Conservation (phyloP, 2,113 vertebrate species). For the Engraulis encrasicolus region DNA sequence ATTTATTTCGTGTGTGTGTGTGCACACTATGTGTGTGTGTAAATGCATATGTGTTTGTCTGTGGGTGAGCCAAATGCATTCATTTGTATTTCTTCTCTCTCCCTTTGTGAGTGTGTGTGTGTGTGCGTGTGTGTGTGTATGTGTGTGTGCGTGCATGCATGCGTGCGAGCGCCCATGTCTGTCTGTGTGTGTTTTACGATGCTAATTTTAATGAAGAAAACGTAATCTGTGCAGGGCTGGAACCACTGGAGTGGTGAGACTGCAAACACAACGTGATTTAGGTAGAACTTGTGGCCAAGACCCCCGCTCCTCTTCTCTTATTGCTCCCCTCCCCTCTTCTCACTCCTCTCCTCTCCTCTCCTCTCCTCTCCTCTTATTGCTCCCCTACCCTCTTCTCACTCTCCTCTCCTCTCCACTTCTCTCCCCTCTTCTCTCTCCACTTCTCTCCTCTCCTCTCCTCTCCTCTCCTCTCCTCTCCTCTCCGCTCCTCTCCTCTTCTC, state of each 20-base stretch:
- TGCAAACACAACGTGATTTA: conserved; percentile 50
- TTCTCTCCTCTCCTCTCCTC: not conserved
- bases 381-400: no score
- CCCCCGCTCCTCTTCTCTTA: not conserved
- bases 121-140: not conserved
- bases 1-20: conserved; percentile 1
- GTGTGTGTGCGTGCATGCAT: not conserved
- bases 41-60: not conserved
- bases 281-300: conserved; percentile 22
- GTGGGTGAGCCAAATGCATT: not conserved
- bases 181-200: conserved; percentile 25
- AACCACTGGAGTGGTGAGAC: conserved; percentile 34
- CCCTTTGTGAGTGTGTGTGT: not conserved
- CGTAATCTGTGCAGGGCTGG: conserved; percentile 55
- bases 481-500: not conserved
- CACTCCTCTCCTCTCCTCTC: not conserved
- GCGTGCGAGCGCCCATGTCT: not conserved
- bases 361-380: not conserved
- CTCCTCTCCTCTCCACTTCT: no score
- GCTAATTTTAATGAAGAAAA: conserved; percentile 59
- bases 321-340: not conserved
- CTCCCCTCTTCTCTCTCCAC: not conserved
- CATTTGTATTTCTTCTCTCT: not conserved
- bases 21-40: not conserved
- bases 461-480: not conserved